These are phyloP conservation scores for Sycophila sp. DNA, from an alignment of 1,140 invertebrate genomes.

Conservation along the genomic window DNA sequence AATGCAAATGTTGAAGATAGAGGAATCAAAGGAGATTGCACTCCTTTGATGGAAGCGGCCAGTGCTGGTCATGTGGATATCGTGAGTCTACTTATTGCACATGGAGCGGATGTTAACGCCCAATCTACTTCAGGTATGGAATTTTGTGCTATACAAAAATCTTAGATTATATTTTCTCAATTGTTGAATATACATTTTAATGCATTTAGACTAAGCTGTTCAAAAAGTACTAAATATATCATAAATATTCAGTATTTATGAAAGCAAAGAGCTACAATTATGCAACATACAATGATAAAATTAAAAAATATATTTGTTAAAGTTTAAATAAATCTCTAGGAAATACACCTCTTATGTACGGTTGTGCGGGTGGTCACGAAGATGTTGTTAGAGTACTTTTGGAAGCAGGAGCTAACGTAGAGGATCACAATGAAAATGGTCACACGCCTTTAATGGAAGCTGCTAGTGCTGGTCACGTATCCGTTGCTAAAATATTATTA, in stretches of 20 bases:
- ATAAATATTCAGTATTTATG: too few species aligned
- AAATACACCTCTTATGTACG: slow-evolving; percentile 98
- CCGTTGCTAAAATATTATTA: slow-evolving; percentile 91
- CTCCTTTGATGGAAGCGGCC: slow-evolving; percentile 96
- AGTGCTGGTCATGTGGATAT: slow-evolving; percentile 95
- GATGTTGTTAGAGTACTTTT: slow-evolving; percentile 91
- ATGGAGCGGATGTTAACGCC: slow-evolving; percentile 95
- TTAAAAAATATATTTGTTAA: too few species aligned
- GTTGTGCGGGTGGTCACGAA: slow-evolving; percentile 94
- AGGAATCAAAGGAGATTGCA: slow-evolving; percentile 94
- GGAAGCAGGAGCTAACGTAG: slow-evolving; percentile 92
- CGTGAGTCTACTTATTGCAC: slow-evolving; percentile 88
- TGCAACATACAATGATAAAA: too few species aligned
- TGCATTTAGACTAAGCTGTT: too few species aligned
- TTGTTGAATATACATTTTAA: too few species aligned
- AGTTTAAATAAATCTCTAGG: slow-evolving; percentile 62
- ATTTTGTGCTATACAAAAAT: too few species aligned
- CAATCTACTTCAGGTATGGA: slow-evolving; percentile 93
- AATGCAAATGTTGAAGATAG: slow-evolving; percentile 97
- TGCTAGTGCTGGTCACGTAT: slow-evolving; percentile 95
- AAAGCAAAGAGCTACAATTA: too few species aligned
- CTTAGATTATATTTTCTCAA: too few species aligned
- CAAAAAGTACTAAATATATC: too few species aligned
- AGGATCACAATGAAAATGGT: slow-evolving; percentile 98
- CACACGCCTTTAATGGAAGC: slow-evolving; percentile 99